Evolutionary conservation across 2,797 vertebrate genomes (phyloP).

Genomic region (Falco biarmicus): DNA sequence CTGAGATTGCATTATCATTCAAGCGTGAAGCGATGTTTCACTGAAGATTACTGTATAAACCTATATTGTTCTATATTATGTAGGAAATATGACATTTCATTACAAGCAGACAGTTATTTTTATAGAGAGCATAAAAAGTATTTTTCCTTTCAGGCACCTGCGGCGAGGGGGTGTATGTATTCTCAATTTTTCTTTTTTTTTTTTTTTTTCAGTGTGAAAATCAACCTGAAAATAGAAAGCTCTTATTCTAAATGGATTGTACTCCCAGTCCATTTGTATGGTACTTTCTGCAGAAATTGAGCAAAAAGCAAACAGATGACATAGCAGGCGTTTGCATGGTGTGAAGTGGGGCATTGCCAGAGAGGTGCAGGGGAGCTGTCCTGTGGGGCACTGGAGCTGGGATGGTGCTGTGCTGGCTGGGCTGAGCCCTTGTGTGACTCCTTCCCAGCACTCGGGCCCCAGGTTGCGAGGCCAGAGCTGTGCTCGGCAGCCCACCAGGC

Average conservation of each 20-base stretch:
- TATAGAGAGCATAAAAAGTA: slow-evolving; percentile 51
- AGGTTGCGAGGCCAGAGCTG: background rate
- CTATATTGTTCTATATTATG: slow-evolving; percentile 48
- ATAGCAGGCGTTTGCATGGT: rapidly evolving
- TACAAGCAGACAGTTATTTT: slow-evolving; percentile 57
- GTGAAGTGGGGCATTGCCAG: background rate
- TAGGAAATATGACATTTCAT: slow-evolving; percentile 60
- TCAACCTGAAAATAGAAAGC: slow-evolving; percentile 13
- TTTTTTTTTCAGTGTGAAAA: background rate
- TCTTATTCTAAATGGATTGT: background rate
- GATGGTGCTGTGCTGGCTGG: background rate
- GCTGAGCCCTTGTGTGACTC: rapidly evolving
- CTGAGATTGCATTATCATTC: slow-evolving; percentile 61
- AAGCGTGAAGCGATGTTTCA: slow-evolving; percentile 48
- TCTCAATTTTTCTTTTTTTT: background rate
- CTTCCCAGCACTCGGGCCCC: background rate
- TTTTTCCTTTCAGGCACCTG: slow-evolving; percentile 55
- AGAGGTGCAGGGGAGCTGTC: background rate
- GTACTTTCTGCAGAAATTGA: background rate
- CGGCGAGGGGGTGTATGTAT: slow-evolving; percentile 1
- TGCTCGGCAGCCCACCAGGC: rapidly evolving
- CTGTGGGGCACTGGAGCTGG: rapidly evolving
- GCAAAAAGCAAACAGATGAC: background rate
- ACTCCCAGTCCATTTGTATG: background rate
- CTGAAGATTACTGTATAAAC: slow-evolving; percentile 64